Evolutionary conservation across 2,113 vertebrate genomes (phyloP), one percentile per base, ranked within the genome.

Genomic region (Apodemus sylvaticus): DNA sequence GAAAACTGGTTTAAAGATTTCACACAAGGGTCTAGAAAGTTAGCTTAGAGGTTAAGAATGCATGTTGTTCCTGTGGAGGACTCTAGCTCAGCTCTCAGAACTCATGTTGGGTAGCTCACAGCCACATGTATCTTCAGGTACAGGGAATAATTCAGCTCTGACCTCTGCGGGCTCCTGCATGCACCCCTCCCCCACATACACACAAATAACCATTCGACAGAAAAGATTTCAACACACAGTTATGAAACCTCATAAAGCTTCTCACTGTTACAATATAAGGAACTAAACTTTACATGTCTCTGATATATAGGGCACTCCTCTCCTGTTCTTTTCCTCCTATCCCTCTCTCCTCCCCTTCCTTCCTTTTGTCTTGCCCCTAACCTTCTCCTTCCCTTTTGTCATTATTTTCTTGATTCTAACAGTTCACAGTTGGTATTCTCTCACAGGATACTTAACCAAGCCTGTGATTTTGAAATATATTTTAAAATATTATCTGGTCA

Each of bases 391-490:
- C 93, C 34, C 86, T 94, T 94, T 87, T 96, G 14, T 79, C 3
- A 88, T n/a, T 89, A 39, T 70, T 89, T 89, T 31, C 19, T 89
- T 39, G 36, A 48, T 92, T 89, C 26, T 70, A 17, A 93, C 39
- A 53, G 20, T n/a, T 92, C 20, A 62, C 1, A 51, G 42, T 76
- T 45, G 31, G 20, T 39, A 39, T 58, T 90, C 76, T 73, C 86
- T 24, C 58, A 81, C 3, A 68, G 76, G 39, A 92, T 16, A 62
- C 16, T 64, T 31, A 86, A 31, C n/a, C 42, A 95, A 73, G 45
- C 5, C 36, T 66, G 53, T 78, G 42, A 94, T 76, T 92, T 76
- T 87, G 48, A 79, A 29, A 22, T 45, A 79, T 12, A 83, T 91
- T 64, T 48, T 9, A 48, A 94, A 45, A 77, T 95, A 71, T 64